Evolutionary conservation across 2,797 vertebrate species (phyloP).

Genomic region (Xiphophorus birchmanni): DNA sequence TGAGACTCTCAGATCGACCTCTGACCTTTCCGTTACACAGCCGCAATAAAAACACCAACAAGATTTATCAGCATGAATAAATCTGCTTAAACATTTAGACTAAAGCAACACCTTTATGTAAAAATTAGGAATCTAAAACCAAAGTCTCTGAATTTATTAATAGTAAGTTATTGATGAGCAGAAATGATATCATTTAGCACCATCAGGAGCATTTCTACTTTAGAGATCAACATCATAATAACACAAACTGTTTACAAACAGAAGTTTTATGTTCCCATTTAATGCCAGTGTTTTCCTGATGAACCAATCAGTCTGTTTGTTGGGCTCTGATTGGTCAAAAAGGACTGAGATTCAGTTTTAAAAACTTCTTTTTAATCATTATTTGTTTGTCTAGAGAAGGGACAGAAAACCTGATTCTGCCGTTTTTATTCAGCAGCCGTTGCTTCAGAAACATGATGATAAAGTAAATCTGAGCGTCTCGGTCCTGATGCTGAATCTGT

Average conservation of each 20-base stretch:
- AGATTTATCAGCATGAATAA: not conserved
- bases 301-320: not conserved
- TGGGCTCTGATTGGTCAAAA: not conserved
- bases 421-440: too few species aligned
- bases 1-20: conserved; percentile 45
- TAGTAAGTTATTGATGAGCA: not conserved
- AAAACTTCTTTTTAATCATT: not conserved
- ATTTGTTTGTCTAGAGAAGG: too few species aligned
- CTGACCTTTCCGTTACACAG: not conserved
- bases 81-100: not conserved
- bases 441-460: too few species aligned
- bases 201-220: too few species aligned
- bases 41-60: not conserved
- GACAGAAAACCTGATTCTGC: too few species aligned
- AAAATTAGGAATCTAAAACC: too few species aligned
- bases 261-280: not conserved
- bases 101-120: too few species aligned
- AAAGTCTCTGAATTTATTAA: not conserved
- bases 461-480: too few species aligned
- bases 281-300: not conserved
- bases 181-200: not conserved
- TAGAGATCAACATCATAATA: too few species aligned
- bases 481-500: too few species aligned
- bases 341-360: not conserved
- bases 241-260: too few species aligned